Evolutionary conservation across 2,888 invertebrate genomes (phyloP).

Genomic region (Miltochrista miniata): DNA sequence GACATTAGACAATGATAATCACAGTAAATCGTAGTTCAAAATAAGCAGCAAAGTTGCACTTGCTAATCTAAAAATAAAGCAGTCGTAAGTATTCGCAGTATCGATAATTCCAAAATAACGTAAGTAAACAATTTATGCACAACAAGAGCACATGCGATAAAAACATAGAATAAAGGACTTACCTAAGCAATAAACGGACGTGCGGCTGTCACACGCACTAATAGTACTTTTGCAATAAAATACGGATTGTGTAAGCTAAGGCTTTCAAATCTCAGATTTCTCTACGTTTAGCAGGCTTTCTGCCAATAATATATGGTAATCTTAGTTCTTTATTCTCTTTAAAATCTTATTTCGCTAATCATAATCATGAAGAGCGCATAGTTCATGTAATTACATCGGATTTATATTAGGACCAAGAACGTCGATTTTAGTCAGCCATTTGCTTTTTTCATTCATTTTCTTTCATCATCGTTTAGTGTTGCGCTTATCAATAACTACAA

Average conservation of each 20-base stretch:
- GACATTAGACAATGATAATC: slow-evolving; percentile 12
- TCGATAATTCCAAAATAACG: slow-evolving; percentile 30
- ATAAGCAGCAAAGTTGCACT: slow-evolving; percentile 22
- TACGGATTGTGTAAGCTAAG: slow-evolving; percentile 63
- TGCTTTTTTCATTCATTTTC: slow-evolving; percentile 77
- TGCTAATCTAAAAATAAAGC: slow-evolving; percentile 47
- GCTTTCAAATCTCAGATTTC: slow-evolving; percentile 55
- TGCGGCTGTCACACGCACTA: slow-evolving; percentile 62
- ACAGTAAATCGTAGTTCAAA: slow-evolving; percentile 12
- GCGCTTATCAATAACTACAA: slow-evolving; percentile 11
- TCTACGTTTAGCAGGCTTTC: slow-evolving; percentile 54
- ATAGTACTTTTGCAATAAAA: slow-evolving; percentile 58
- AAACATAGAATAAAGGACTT: slow-evolving; percentile 57
- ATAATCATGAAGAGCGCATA: slow-evolving; percentile 84
- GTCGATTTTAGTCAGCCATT: slow-evolving; percentile 82
- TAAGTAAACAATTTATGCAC: slow-evolving; percentile 24
- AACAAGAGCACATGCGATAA: slow-evolving; percentile 35
- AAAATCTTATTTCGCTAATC: slow-evolving; percentile 83
- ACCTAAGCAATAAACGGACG: slow-evolving; percentile 70
- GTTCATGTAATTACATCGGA: slow-evolving; percentile 85
- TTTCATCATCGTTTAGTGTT: slow-evolving; percentile 56
- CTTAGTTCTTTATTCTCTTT: slow-evolving; percentile 62
- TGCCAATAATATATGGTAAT: slow-evolving; percentile 66
- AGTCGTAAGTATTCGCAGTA: slow-evolving; percentile 40
- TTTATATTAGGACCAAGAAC: slow-evolving; percentile 73